Conservation (phyloP, 2,888 invertebrate species). For the Campoplex nolae region DNA sequence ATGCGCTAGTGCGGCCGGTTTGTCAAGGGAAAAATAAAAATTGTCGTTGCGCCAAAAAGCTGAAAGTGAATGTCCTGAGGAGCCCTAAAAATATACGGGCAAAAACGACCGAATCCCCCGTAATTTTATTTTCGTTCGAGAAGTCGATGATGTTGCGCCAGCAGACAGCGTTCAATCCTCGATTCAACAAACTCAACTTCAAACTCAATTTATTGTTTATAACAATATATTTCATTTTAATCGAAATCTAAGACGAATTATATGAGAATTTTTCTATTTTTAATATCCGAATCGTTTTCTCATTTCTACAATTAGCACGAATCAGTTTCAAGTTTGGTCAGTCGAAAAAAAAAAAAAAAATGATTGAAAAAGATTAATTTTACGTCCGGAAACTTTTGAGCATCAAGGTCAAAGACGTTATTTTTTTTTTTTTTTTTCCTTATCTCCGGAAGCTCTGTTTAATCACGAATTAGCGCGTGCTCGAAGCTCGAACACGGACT, state of each 20-base stretch:
- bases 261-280: no score
- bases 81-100: conserved; percentile 67
- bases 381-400: not conserved
- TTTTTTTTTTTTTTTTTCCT: not conserved
- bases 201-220: not conserved
- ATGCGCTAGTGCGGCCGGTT: conserved; percentile 38
- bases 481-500: not conserved
- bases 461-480: conserved; percentile 25
- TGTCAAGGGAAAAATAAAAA: conserved; percentile 71
- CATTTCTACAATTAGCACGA: not conserved
- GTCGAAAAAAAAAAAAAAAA: not conserved
- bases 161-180: conserved; percentile 15
- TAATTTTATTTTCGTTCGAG: conserved; percentile 68
- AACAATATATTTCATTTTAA: not conserved
- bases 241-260: not conserved
- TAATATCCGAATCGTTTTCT: no score
- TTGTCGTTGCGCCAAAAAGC: conserved; percentile 82
- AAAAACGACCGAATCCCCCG: conserved; percentile 59
- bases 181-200: not conserved
- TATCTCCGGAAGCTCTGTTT: conserved; percentile 13
- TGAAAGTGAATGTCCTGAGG: conserved; percentile 75
- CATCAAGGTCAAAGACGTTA: not conserved
- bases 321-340: not conserved
- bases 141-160: conserved; percentile 39
- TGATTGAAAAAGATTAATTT: no score